phyloP scores from a whole-genome alignment of 1,140 invertebrate species.

The Penaeus indicus region DNA sequence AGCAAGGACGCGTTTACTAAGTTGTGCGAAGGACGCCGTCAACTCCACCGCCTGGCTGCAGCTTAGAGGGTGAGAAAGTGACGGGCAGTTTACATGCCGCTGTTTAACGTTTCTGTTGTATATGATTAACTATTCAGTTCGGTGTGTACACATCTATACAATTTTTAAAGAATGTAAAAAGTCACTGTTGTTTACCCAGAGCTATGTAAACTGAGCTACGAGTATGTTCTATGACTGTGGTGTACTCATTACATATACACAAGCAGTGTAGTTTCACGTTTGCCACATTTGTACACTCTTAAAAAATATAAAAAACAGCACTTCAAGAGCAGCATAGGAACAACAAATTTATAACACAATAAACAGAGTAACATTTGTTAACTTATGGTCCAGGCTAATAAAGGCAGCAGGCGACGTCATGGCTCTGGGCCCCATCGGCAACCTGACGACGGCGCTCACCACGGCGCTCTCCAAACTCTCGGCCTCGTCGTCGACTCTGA shows the following conservation, averaged over 20 bases:
- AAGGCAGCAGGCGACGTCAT: slow-evolving; percentile 23
- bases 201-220: too few relatives aligned
- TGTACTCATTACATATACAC: too few relatives aligned
- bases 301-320: too few relatives aligned
- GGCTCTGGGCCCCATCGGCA: background rate
- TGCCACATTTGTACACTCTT: too few relatives aligned
- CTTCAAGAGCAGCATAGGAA: too few relatives aligned
- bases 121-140: too few relatives aligned
- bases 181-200: too few relatives aligned
- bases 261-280: too few relatives aligned
- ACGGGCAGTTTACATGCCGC: background rate
- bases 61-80: slow-evolving; percentile 10
- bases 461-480: slow-evolving; percentile 1
- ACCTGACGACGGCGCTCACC: slow-evolving; percentile 1
- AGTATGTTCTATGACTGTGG: too few relatives aligned
- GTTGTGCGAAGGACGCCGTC: background rate
- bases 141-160: too few relatives aligned
- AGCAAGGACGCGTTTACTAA: background rate
- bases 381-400: slow-evolving; percentile 32
- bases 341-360: background rate
- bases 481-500: background rate
- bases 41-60: background rate
- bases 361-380: background rate
- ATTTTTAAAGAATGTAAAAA: too few relatives aligned
- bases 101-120: too few relatives aligned